Base-by-base conservation (phyloP, 2,113 vertebrate genomes). In the Puffinus mauretanicus region DNA sequence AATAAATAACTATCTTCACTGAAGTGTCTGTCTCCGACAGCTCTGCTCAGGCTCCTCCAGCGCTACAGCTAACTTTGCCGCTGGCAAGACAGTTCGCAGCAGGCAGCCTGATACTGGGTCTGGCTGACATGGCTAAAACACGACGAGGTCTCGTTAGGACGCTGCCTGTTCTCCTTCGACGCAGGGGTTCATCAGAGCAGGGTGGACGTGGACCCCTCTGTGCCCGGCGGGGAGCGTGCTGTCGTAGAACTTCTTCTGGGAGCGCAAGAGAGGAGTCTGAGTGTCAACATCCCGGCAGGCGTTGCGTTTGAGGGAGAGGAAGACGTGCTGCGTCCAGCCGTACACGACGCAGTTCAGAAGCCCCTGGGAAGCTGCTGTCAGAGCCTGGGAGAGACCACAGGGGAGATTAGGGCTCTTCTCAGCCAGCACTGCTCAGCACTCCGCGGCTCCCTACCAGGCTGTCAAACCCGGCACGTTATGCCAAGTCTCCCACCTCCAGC, bases 281-380 rank as follows among this genome's bases (percentile, higher is more conserved):
- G 99, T 99, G 97, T 99, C 97, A 3, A 95, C 97, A 2, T 99
- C 99, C 7, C 97, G 97, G 19, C 93, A 94, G 55, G 96, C 58
- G 10, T 84, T 88, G 87, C 97, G 94, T 60, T 98, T 98, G 70
- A 98, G 93, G 7, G 94, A 96, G 29, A 97, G 97, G 77, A 99
- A 98, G 70, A 73, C 71, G 46, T 98, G 97, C 65, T 98, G 98
- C 0, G 98, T 99, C 99, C 99, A 99, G 44, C 99, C 98, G 20
- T 99, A 99, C 24, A 99, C 97, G 49, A 98, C 82, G 83, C 98
- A 99, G 98, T 99, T 99, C 86, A 99, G 97, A 62, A 99, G 98
- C 12, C 99, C 99, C 94, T 99, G 99, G 42, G 99, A 99, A 72
- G 98, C 98, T 7, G 98, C 98, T 42, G 98, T 99, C 79, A 99